Evolutionary conservation across 2,113 vertebrate genomes (phyloP).

Genomic region (Phaethornis superciliosus): DNA sequence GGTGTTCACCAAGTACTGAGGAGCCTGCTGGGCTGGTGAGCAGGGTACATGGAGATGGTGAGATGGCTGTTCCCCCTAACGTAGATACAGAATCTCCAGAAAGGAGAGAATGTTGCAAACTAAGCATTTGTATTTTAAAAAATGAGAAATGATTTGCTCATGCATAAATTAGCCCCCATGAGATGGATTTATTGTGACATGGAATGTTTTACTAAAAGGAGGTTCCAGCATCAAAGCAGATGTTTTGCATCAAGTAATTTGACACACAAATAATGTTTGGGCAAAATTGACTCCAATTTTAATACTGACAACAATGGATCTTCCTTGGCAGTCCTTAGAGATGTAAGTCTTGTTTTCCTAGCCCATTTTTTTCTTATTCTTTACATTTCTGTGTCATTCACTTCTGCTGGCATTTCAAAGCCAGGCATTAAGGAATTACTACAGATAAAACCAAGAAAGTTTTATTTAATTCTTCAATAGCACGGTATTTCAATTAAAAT

Average conservation of each 20-base stretch:
- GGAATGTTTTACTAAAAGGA: conserved; percentile 74
- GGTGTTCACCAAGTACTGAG: neutral
- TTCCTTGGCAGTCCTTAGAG: neutral
- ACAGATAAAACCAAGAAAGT: neutral
- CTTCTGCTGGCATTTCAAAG: neutral
- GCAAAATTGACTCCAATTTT: neutral
- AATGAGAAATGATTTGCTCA: conserved; percentile 73
- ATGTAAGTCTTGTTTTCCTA: neutral
- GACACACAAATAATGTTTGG: neutral
- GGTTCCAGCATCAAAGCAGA: neutral
- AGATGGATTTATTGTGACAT: conserved; percentile 71
- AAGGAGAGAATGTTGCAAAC: conserved; percentile 65
- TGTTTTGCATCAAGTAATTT: conserved; percentile 28
- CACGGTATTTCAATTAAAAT: neutral
- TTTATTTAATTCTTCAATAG: neutral
- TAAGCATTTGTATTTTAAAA: conserved; percentile 77
- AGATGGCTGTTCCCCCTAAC: conserved; percentile 25
- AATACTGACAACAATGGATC: neutral
- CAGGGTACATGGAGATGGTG: conserved; percentile 48
- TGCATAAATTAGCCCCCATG: conserved; percentile 66
- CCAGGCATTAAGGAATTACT: neutral
- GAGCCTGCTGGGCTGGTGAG: neutral
- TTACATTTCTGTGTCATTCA: neutral
- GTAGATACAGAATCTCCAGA: conserved; percentile 56
- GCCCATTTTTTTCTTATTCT: neutral